Evolutionary conservation across 2,113 vertebrate species (phyloP).

Genomic region (Sinocyclocheilus anshuiensis): DNA sequence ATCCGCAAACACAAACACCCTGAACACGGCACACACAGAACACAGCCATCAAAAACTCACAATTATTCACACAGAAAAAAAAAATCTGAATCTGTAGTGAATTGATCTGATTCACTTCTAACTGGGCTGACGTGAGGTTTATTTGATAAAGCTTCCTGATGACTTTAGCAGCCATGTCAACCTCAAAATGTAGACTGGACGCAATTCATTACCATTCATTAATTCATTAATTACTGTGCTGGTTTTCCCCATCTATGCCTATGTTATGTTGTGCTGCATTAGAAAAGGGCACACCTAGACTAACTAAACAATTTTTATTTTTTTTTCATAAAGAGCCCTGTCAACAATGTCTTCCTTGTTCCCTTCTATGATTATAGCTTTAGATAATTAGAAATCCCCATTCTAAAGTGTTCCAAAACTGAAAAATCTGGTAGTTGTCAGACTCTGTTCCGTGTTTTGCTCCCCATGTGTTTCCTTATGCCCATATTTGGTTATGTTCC

Average conservation of each 20-base stretch:
- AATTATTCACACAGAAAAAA: background rate
- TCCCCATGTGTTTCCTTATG: no score
- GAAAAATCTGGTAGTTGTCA: background rate
- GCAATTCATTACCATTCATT: background rate
- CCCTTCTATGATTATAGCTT: background rate
- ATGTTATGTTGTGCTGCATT: background rate
- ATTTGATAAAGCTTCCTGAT: background rate
- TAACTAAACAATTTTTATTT: background rate
- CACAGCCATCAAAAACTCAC: conserved; percentile 27
- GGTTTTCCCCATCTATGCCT: background rate
- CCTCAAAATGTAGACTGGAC: background rate
- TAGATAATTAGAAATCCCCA: background rate
- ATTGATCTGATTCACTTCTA: background rate
- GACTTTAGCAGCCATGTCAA: background rate
- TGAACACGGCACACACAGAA: conserved; percentile 59
- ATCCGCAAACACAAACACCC: conserved; percentile 90
- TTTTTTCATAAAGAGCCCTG: background rate
- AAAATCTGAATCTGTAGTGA: no score
- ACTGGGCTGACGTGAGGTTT: background rate
- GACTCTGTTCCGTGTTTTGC: no score
- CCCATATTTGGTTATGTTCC: no score
- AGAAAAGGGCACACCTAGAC: background rate
- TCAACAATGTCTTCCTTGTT: background rate
- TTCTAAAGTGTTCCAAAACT: background rate
- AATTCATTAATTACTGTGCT: background rate